These are phyloP conservation scores for Umimayanthus kanabou DNA, from an alignment of 92 coral and sea anemone species.

Conservation along the genomic window DNA sequence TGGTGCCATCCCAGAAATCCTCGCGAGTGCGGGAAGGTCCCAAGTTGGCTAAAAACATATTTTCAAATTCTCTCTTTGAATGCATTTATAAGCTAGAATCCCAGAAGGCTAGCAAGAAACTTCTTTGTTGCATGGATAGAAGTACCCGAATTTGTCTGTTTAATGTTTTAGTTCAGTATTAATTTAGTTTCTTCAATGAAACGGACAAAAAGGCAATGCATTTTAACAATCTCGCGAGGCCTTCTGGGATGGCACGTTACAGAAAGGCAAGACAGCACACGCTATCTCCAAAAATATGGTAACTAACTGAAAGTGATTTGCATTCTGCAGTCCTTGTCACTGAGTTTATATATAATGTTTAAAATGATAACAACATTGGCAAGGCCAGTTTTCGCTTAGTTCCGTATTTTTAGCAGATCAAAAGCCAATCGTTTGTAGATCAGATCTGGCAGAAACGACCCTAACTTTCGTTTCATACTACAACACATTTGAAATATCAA, in stretches of 20 bases:
- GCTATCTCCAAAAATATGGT: neutral
- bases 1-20: neutral
- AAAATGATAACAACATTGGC: too few relatives aligned
- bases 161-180: too few relatives aligned
- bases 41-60: neutral
- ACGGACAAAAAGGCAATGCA: neutral
- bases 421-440: neutral
- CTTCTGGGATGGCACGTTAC: too few relatives aligned
- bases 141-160: neutral
- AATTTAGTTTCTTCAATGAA: neutral
- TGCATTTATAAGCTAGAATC: neutral
- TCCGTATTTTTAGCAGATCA: too few relatives aligned
- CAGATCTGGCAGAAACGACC: too few relatives aligned
- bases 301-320: too few relatives aligned
- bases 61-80: too few relatives aligned
- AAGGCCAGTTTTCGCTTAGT: too few relatives aligned
- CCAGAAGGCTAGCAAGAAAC: neutral
- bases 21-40: neutral
- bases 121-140: neutral
- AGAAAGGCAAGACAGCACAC: neutral
- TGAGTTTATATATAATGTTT: too few relatives aligned
- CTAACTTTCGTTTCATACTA: neutral
- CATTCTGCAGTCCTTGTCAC: too few relatives aligned
- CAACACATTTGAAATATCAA: neutral
- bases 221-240: too few relatives aligned